Percentiles rank a stretch among this genome's conserved stretches.
Conservation (phyloP, 2,797 vertebrate species). For the Glossophaga mutica region DNA sequence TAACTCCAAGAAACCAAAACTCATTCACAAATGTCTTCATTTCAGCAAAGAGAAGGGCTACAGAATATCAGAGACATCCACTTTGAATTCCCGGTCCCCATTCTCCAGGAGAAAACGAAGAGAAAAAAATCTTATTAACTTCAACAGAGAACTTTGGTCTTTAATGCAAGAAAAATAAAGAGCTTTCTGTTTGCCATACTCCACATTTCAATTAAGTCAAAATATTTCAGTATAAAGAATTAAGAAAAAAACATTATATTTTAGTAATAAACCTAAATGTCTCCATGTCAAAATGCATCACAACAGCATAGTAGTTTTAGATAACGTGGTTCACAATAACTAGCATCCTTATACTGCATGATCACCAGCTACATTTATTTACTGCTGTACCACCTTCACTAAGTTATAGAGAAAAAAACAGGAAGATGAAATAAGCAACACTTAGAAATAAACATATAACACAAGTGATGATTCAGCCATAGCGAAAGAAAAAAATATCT, state of each 20-base stretch:
- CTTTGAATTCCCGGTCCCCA: background rate
- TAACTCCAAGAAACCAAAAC: constrained; percentile 58
- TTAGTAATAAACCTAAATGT: constrained; percentile 43
- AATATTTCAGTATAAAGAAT: constrained; percentile 49
- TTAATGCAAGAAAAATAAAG: constrained; percentile 65
- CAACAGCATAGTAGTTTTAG: constrained; percentile 30
- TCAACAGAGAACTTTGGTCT: constrained; percentile 54
- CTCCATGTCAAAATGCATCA: constrained; percentile 53
- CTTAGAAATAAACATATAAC: background rate
- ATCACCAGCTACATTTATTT: background rate
- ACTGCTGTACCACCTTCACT: constrained; percentile 4
- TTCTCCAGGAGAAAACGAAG: constrained; percentile 11
- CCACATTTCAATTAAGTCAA: constrained; percentile 52
- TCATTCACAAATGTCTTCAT: constrained; percentile 65
- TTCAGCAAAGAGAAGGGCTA: constrained; percentile 49
- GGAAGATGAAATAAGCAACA: constrained; percentile 36
- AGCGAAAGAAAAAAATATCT: background rate
- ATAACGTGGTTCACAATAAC: constrained; percentile 7
- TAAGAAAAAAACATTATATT: constrained; percentile 1
- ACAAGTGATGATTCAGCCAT: background rate
- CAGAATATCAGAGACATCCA: constrained; percentile 20
- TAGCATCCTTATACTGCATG: background rate
- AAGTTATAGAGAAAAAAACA: constrained; percentile 28
- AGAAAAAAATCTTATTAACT: constrained; percentile 15
- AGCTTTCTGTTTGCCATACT: constrained; percentile 44